Conservation (phyloP, 2,888 invertebrate species). For the Sarcophaga caerulescens region DNA sequence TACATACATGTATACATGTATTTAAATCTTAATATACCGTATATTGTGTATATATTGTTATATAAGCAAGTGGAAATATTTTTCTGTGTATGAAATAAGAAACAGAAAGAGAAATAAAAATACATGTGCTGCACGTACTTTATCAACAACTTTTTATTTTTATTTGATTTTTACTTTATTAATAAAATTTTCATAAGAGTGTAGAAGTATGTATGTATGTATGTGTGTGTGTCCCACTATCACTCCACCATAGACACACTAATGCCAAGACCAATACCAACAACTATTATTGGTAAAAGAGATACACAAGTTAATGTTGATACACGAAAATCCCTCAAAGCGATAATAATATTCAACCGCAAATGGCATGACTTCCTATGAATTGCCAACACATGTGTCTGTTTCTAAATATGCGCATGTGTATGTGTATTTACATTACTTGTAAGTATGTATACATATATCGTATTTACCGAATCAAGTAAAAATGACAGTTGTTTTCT, state of each 20-base stretch:
- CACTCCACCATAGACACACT: no score
- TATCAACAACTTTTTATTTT: constrained; percentile 49
- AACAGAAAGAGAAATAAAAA: not conserved
- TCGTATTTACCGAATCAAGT: constrained; percentile 13
- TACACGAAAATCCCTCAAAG: constrained; percentile 56
- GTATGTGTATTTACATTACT: not conserved
- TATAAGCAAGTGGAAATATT: no score
- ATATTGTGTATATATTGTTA: not conserved
- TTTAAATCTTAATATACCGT: not conserved
- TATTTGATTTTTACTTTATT: constrained; percentile 55
- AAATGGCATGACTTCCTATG: constrained; percentile 38
- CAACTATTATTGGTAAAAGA: constrained; percentile 17
- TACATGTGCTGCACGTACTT: constrained; percentile 50
- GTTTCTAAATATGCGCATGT: not conserved
- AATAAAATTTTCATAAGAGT: constrained; percentile 47
- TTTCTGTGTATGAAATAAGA: no score
- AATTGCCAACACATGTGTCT: constrained; percentile 7
- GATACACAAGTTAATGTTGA: constrained; percentile 51
- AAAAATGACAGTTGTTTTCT: constrained; percentile 7
- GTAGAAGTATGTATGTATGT: constrained; percentile 1
- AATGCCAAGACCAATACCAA: not conserved
- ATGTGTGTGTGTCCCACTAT: not conserved
- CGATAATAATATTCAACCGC: constrained; percentile 46
- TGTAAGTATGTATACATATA: not conserved
- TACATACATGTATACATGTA: not conserved